phyloP scores from a whole-genome alignment of 2,797 vertebrate species.

The Muraenolepis orangiensis region DNA sequence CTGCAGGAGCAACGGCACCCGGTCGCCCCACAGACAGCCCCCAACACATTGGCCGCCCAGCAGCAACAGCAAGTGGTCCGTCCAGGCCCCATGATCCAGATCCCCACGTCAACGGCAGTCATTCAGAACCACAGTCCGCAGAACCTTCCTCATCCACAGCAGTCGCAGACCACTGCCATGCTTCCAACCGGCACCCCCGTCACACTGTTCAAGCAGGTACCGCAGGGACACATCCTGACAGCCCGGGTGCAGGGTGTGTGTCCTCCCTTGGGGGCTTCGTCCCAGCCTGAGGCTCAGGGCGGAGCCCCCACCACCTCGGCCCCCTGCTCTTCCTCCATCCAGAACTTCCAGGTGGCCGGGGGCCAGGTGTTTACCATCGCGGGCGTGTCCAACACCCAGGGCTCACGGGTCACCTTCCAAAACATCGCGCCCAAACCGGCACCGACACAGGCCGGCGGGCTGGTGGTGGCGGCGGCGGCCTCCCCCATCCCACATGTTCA shows the following conservation, averaged over 20 bases:
- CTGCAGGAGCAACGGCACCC: constrained; percentile 82
- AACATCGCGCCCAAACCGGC: constrained; percentile 97
- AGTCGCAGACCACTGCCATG: constrained; percentile 83
- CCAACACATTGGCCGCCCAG: constrained; percentile 78
- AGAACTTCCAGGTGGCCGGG: constrained; percentile 84
- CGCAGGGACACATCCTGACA: constrained; percentile 89
- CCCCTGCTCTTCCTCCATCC: constrained; percentile 79
- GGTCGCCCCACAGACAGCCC: constrained; percentile 71
- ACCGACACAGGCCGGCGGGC: constrained; percentile 78
- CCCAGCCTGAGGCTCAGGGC: constrained; percentile 72
- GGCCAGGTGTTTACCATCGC: constrained; percentile 84
- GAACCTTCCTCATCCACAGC: constrained; percentile 53
- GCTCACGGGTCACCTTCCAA: constrained; percentile 90
- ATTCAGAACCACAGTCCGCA: constrained; percentile 81
- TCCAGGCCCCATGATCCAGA: constrained; percentile 75
- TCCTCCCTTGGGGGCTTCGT: constrained; percentile 74
- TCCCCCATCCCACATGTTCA: neutral
- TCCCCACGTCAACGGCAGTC: constrained; percentile 73
- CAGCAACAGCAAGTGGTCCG: constrained; percentile 69
- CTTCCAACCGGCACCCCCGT: constrained; percentile 84
- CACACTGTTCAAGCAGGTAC: constrained; percentile 91
- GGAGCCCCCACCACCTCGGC: constrained; percentile 77
- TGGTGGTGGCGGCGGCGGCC: constrained; percentile 62
- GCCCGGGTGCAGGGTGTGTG: constrained; percentile 90
- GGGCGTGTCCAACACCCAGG: constrained; percentile 81